phyloP scores from a whole-genome alignment of 2,888 invertebrate genomes.

The Tuberolachnus salignus region DNA sequence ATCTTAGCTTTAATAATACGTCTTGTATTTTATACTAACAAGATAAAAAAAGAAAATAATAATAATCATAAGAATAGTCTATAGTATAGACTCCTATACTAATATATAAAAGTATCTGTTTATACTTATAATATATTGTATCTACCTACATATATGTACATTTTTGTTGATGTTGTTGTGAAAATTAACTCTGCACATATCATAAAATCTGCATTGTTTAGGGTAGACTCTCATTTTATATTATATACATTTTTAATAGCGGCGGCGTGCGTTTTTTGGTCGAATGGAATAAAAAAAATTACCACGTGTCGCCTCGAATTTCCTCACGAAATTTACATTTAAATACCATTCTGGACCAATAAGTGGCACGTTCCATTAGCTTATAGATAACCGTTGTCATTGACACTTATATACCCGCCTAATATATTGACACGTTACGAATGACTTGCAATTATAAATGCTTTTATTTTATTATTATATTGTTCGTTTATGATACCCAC shows the following conservation, averaged over 20 bases:
- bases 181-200: too few relatives aligned
- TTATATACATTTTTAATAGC: too few relatives aligned
- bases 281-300: constrained; percentile 1
- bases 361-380: constrained; percentile 42
- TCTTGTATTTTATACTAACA: too few relatives aligned
- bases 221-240: too few relatives aligned
- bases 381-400: constrained; percentile 50
- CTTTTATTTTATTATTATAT: constrained; percentile 50
- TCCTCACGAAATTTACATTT: neutral
- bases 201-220: too few relatives aligned
- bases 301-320: neutral
- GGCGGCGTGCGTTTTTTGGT: neutral
- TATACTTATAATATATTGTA: too few relatives aligned
- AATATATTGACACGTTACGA: constrained; percentile 38
- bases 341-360: constrained; percentile 19
- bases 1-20: neutral
- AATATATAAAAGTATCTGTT: too few relatives aligned
- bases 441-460: constrained; percentile 51
- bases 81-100: too few relatives aligned
- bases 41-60: neutral
- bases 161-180: too few relatives aligned
- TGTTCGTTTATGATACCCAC: constrained; percentile 42
- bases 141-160: too few relatives aligned
- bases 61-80: neutral
- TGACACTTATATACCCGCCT: constrained; percentile 30